These are phyloP conservation scores for Vespertilio murinus DNA, from an alignment of 2,797 vertebrate genomes.

Conservation along the genomic window DNA sequence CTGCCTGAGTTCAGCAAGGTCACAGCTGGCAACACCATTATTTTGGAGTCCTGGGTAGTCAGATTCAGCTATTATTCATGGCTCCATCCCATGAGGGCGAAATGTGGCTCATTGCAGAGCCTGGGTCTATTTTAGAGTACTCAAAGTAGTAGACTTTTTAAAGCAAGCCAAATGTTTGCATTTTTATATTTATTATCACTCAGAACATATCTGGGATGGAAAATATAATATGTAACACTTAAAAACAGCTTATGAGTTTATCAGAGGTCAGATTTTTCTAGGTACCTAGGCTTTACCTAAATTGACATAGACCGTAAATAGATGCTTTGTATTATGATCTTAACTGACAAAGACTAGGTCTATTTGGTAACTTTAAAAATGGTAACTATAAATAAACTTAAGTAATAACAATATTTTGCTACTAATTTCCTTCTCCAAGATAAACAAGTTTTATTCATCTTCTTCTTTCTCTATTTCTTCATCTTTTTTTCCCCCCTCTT, in stretches of 20 bases:
- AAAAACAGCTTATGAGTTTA: not conserved
- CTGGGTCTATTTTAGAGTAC: not conserved
- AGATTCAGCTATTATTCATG: not conserved
- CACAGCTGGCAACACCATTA: not conserved
- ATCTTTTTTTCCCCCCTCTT: not conserved
- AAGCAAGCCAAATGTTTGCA: not conserved
- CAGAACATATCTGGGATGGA: not conserved
- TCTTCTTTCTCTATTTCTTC: not conserved
- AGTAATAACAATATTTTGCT: not conserved
- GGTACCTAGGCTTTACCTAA: not conserved
- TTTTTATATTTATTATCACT: not conserved
- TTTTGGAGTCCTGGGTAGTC: not conserved
- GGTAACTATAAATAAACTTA: not conserved
- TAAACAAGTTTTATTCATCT: not conserved
- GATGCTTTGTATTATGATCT: not conserved
- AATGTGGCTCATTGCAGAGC: not conserved
- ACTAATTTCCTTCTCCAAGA: not conserved
- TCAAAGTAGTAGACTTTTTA: not conserved
- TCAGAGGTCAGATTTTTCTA: not conserved
- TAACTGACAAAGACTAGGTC: not conserved
- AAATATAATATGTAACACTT: not conserved
- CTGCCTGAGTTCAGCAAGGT: not conserved
- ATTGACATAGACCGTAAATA: not conserved
- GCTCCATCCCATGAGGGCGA: not conserved
- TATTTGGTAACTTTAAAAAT: not conserved